Evolutionary conservation across 2,113 vertebrate species (phyloP), one percentile per base, ranked within the genome.

Genomic region (Bubalus kerabau): DNA sequence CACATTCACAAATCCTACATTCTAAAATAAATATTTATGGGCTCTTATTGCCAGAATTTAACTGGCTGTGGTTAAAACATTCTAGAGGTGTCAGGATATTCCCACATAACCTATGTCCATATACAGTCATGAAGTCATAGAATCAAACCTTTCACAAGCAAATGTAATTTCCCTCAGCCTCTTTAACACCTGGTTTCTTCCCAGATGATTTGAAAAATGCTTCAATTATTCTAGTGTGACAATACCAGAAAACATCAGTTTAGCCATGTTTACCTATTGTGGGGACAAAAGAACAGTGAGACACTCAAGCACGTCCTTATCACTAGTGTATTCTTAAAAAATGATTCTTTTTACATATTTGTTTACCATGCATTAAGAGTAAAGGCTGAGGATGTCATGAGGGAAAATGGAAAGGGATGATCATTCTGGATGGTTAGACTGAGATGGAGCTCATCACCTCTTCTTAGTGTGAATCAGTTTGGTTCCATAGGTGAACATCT

Each of bases 1-100:
- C 50, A 56, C n/a, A 93, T 92, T 93, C 60, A 84, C n/a, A 89
- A 87, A 98, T 74, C 24, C 50, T 89, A 86, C 46, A 76, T 76
- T 81, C 62, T 97, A 94, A 97, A 95, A 96, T 96, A 96, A 97
- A 97, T 96, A 96, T 98, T 88, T 94, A 95, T 93, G 40, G 28
- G 24, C n/a, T 80, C 54, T 95, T 83, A 56, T 54, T 96, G 56
- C 30, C 94, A 96, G 71, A 62, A 94, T 90, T 98, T 89, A 88
- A 88, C 88, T 92, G 88, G 50, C 26, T 96, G 30, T 88, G 56
- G 56, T 92, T 82, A 91, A 96, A 95, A 88, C 17, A 88, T 94
- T 95, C 71, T 90, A 67, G 13, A 54, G 52, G 40, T 92, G 30
- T 84, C 50, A 94, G 60, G 13, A 85, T 92, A 95, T 78, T 88